Evolutionary conservation across 2,888 invertebrate genomes (phyloP).

Genomic region (Pheosia tremula): DNA sequence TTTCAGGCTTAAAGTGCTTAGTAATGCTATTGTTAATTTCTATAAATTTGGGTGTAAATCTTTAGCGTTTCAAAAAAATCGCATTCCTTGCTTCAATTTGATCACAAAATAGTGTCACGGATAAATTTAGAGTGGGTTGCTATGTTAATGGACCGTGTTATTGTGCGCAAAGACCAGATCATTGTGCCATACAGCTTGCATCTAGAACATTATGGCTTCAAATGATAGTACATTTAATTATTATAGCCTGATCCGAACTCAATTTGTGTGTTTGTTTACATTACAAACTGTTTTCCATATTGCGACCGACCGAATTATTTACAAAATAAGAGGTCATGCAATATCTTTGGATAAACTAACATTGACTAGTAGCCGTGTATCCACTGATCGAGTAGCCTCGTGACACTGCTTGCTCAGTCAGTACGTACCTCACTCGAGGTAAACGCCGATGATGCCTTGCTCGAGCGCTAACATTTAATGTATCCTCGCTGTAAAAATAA

Average conservation of each 20-base stretch:
- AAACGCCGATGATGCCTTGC: too few relatives aligned
- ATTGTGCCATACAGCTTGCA: not conserved
- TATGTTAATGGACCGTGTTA: not conserved
- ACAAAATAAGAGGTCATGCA: too few relatives aligned
- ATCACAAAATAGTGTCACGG: not conserved
- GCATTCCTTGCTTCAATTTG: not conserved
- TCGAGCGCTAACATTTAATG: too few relatives aligned
- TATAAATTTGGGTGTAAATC: not conserved
- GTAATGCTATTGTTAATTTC: too few relatives aligned
- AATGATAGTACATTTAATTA: slow-evolving; percentile 12
- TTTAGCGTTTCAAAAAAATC: not conserved
- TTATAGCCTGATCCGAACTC: slow-evolving; percentile 24
- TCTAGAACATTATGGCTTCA: slow-evolving; percentile 1
- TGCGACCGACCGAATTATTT: too few relatives aligned
- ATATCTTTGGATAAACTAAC: too few relatives aligned
- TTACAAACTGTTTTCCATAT: slow-evolving; percentile 18
- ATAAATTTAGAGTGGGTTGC: not conserved
- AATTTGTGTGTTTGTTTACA: slow-evolving; percentile 26
- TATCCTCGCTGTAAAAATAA: too few relatives aligned
- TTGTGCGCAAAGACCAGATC: not conserved
- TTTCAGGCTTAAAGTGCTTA: too few relatives aligned
- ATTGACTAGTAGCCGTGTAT: too few relatives aligned
- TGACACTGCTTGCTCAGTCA: too few relatives aligned
- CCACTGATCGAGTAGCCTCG: too few relatives aligned
- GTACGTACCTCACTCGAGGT: too few relatives aligned